Evolutionary conservation across 1,140 invertebrate species (phyloP).

Genomic region (Drosophila bipectinata): DNA sequence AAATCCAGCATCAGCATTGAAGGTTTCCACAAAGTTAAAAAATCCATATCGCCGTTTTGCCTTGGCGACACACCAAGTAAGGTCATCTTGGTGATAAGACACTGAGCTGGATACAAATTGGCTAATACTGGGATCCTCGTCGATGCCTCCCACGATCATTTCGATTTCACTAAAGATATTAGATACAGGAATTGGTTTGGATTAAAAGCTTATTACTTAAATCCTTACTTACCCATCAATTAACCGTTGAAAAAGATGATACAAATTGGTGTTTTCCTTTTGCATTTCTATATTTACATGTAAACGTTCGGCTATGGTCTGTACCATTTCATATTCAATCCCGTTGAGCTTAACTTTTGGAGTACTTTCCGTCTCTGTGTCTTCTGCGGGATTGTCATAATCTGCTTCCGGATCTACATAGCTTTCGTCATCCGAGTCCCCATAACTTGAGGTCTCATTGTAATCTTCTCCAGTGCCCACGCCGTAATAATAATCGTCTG

Average conservation of each 20-base stretch:
- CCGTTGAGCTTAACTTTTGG: constrained; percentile 42
- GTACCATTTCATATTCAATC: constrained; percentile 72
- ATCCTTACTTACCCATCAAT: constrained; percentile 67
- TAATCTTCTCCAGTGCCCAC: constrained; percentile 16
- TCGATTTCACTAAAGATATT: constrained; percentile 60
- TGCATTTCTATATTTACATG: constrained; percentile 69
- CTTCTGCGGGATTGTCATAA: neutral
- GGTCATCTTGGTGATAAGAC: constrained; percentile 75
- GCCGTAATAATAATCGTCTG: constrained; percentile 38
- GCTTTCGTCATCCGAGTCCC: constrained; percentile 11
- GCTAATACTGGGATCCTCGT: constrained; percentile 77
- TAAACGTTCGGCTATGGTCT: constrained; percentile 71
- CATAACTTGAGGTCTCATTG: constrained; percentile 21
- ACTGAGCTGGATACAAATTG: constrained; percentile 75
- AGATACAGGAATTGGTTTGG: neutral
- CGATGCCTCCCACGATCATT: constrained; percentile 76
- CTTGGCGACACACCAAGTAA: constrained; percentile 80
- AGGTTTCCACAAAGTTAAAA: constrained; percentile 73
- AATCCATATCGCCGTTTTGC: constrained; percentile 61
- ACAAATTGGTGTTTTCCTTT: constrained; percentile 71
- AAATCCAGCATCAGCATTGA: constrained; percentile 47
- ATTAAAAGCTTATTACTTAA: neutral
- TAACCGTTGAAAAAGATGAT: constrained; percentile 73
- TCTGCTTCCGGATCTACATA: constrained; percentile 12
- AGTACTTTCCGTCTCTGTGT: neutral